phyloP scores from a whole-genome alignment of 1,140 invertebrate species.

The Carcinoscorpius rotundicauda region DNA sequence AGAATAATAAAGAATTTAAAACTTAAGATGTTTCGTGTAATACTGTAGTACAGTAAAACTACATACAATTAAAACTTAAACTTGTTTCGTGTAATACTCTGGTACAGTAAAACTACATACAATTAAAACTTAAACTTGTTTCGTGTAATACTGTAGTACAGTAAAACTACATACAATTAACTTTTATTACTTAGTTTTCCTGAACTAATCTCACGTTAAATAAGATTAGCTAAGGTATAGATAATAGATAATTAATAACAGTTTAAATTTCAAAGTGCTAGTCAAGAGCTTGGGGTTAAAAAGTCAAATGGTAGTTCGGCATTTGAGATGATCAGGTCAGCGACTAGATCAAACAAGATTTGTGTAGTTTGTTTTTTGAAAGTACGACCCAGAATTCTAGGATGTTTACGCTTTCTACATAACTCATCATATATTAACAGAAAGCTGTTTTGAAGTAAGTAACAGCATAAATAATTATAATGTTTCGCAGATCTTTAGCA shows the following conservation, averaged over 20 bases:
- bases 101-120: not conserved
- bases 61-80: not conserved
- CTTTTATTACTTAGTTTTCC: too few species aligned
- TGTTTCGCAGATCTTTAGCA: constrained; percentile 13
- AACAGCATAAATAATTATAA: too few species aligned
- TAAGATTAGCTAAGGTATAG: too few species aligned
- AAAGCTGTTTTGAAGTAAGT: not conserved
- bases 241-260: too few species aligned
- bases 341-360: not conserved
- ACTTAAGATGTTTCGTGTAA: not conserved
- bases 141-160: not conserved
- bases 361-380: not conserved
- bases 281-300: too few species aligned
- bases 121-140: not conserved
- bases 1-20: not conserved
- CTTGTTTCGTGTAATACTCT: not conserved
- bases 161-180: too few species aligned
- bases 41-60: not conserved
- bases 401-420: not conserved
- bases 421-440: not conserved
- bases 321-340: not conserved
- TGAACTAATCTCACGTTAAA: too few species aligned
- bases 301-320: not conserved
- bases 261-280: too few species aligned
- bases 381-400: constrained; percentile 4